Evolutionary conservation across 2,797 vertebrate genomes (phyloP), one percentile per base, ranked within the genome.

Genomic region (Manis crassicaudata): DNA sequence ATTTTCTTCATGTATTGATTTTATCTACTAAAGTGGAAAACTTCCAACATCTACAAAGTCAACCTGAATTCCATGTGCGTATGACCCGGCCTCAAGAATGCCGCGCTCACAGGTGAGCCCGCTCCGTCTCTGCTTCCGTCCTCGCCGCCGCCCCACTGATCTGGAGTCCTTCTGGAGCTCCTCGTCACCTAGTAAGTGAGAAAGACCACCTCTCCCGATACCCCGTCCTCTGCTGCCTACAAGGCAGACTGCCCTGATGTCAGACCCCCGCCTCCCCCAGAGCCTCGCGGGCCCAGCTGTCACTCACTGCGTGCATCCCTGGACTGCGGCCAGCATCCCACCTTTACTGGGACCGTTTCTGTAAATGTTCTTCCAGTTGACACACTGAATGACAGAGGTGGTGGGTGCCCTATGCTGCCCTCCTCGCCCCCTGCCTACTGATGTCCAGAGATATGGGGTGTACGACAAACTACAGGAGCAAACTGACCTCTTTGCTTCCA

Each of bases 391-490:
- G 43, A 43, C 10, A 4, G 23, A 62, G n/a, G 23, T 11, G 13
- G 40, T 4, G 40, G 13, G 40, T 4, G 40, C 18, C 40, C 40
- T 68, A 2, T 0, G 1, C n/a, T 79, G 23, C 25, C 14, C 9
- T 52, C 20, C 56, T 25, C 2, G 4, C 16, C 10, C 65, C 20
- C 0, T 1, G 18, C 3, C 3, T 7, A 2, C 27, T 23, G 40
- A 56, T 0, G 6, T n/a, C 35, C 23, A 9, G 35, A 9, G 35
- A 29, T n/a, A 11, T 4, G 4, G 6, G 29, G 16, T 21, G 1
- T 1, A 0, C 23, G 11, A 9, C 7, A 14, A 72, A 17, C 10
- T 54, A 20, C 21, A 27, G 27, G 21, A 56, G 8, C 27, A 16
- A 37, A 3, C 4, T 21, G 6, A 43, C 11, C 16, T 46, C 37